These are phyloP conservation scores for Theodoxus fluviatilis DNA, from an alignment of 2,888 invertebrate genomes.

Conservation along the genomic window DNA sequence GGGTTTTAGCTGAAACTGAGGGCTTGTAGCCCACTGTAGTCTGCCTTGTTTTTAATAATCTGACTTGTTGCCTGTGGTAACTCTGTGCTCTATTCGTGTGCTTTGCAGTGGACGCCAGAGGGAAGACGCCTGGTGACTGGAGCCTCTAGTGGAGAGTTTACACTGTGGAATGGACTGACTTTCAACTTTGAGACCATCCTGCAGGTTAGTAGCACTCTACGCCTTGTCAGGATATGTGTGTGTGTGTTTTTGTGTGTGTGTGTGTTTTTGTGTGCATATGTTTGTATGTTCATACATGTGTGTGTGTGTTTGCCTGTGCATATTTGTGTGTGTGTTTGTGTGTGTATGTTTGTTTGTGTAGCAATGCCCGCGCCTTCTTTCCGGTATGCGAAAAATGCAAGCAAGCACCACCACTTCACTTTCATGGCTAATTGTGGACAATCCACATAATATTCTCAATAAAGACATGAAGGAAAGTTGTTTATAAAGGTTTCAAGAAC, in stretches of 20 bases:
- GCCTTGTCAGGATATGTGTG: not conserved
- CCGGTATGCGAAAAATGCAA: no score
- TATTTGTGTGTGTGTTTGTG: not conserved
- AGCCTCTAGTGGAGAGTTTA: constrained; percentile 98
- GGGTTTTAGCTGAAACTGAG: no score
- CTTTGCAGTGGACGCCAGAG: constrained; percentile 91
- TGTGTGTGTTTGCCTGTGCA: not conserved
- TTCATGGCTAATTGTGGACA: no score
- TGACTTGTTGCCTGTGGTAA: not conserved
- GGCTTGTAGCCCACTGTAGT: no score
- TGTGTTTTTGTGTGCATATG: not conserved
- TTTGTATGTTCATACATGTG: not conserved
- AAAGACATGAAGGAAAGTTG: no score
- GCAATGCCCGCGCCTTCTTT: no score
- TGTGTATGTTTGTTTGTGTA: no score
- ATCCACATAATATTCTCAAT: no score
- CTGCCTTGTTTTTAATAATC: not conserved
- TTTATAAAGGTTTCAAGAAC: no score
- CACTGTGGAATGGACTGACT: constrained; percentile 99
- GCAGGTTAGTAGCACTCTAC: constrained; percentile 79
- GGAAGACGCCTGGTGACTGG: constrained; percentile 96
- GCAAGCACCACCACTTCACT: no score
- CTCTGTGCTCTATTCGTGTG: not conserved
- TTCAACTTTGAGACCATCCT: constrained; percentile 99
- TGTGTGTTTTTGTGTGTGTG: not conserved